Percentiles rank a stretch among this genome's conserved stretches.
phyloP scores from a whole-genome alignment of 2,113 vertebrate genomes.

The Odocoileus hemionus region DNA sequence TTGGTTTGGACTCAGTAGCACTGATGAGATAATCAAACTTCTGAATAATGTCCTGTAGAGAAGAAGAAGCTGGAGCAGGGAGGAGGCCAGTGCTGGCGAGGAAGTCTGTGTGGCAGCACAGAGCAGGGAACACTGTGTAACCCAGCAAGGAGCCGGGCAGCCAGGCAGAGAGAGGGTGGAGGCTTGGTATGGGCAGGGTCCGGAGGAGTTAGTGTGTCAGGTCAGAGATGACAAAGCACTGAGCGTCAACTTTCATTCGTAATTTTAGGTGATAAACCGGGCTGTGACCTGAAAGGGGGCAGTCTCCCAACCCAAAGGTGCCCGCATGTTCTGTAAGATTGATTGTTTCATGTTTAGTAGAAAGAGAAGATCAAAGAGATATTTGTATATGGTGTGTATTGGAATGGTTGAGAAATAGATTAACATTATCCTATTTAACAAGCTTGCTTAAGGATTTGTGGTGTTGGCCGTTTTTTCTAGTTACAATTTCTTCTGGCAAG shows the following conservation, averaged over 20 bases:
- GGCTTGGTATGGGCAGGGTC: background rate
- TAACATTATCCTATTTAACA: background rate
- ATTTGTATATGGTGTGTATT: background rate
- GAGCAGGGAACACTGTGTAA: background rate
- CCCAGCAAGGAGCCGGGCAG: background rate
- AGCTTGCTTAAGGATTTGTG: constrained; percentile 15
- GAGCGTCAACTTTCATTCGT: background rate
- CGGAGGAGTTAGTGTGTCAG: background rate
- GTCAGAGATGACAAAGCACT: background rate
- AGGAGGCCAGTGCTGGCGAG: background rate
- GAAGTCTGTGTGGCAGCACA: background rate
- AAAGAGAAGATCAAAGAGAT: background rate
- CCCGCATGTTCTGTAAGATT: background rate
- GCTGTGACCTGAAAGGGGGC: background rate
- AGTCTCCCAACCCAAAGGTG: background rate
- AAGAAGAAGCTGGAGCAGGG: background rate
- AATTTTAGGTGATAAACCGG: background rate
- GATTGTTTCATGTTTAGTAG: background rate
- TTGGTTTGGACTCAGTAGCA: background rate
- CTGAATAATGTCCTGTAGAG: background rate
- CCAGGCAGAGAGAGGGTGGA: background rate
- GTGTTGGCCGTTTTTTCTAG: constrained; percentile 70
- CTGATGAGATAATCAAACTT: background rate
- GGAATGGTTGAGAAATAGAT: background rate
- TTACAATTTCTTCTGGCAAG: constrained; percentile 88